Base-by-base conservation (phyloP, 1,140 invertebrate species). In the Rhynchophorus ferrugineus region DNA sequence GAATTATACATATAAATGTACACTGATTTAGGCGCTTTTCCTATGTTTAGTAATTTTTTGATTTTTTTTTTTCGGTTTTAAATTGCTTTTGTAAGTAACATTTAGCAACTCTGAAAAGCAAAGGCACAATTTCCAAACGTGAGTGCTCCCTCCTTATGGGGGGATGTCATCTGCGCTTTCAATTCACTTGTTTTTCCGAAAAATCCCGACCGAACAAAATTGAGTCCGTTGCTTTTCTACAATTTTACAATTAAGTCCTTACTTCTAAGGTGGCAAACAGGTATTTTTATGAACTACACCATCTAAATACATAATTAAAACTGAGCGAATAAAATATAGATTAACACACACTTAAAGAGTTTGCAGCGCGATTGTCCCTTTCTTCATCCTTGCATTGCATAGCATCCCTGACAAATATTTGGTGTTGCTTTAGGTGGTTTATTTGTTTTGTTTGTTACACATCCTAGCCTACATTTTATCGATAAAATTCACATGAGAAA, bases 351-450 rank as follows among this genome's bases (percentile, higher is more conserved):
- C 51, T 58, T 54, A 49, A 38, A 50, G 33, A 49, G 47, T 49
- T 60, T 59, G 58, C 64, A 64, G 62, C 63, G 61, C 60, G 56
- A 63, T 64, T 64, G 62, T 66, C 61, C 53, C 18, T 56, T 58
- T 54, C 34, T 49, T 58, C 13, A 29, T 44, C 48, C 54, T 59
- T 62, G 56, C 62, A 64, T 64, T 65, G 63, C 62, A 65, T 64
- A 63, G 62, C 59, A 61, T 67, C 65, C 65, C 65, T 67, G 65
- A 67, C 61, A 64, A 49, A 61, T 67, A 61, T 66, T 67, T 67
- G 65, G 65, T 67, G 63, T 65, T 52, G 39, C 35, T 44, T 54
- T 49, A 38, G 43, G n/a, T 46, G 34, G n/a, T 49, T 24, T 16
- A 49, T 49, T 41, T 49, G 18, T n/a, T n/a, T n/a, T n/a, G n/a